Evolutionary conservation across 2,888 invertebrate species (phyloP).

Genomic region (Escarpia spicata): DNA sequence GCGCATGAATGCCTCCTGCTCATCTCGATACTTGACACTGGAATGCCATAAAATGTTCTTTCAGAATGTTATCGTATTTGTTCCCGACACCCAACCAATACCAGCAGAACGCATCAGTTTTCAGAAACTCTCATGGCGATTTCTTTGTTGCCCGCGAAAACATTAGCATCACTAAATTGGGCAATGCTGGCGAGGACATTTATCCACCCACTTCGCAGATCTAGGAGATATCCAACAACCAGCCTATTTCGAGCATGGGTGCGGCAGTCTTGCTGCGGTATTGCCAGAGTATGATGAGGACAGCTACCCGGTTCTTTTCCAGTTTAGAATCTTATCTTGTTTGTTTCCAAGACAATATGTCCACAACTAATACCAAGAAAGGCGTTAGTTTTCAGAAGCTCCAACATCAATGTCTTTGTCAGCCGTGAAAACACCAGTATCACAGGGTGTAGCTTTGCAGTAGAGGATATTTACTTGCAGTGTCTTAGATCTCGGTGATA

Average conservation of each 20-base stretch:
- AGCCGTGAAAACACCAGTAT: neutral
- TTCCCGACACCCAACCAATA: neutral
- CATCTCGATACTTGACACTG: neutral
- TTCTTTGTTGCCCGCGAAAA: neutral
- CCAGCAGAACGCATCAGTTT: neutral
- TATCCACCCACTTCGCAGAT: neutral
- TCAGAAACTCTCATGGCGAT: neutral
- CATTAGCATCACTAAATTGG: neutral
- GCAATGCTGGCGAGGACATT: neutral
- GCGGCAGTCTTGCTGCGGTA: neutral
- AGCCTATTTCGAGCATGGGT: neutral
- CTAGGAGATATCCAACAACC: neutral
- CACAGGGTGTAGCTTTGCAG: neutral
- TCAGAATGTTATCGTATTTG: neutral
- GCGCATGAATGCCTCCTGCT: neutral
- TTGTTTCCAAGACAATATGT: neutral
- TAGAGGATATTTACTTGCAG: neutral
- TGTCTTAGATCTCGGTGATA: neutral
- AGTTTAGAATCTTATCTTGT: neutral
- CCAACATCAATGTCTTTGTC: neutral
- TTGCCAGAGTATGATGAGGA: neutral
- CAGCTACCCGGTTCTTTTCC: neutral
- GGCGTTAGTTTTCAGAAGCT: neutral
- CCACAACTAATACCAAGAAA: neutral
- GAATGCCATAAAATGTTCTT: conserved; percentile 11